phyloP scores from a whole-genome alignment of 1,140 invertebrate genomes.

The Euglossa dilemma region DNA sequence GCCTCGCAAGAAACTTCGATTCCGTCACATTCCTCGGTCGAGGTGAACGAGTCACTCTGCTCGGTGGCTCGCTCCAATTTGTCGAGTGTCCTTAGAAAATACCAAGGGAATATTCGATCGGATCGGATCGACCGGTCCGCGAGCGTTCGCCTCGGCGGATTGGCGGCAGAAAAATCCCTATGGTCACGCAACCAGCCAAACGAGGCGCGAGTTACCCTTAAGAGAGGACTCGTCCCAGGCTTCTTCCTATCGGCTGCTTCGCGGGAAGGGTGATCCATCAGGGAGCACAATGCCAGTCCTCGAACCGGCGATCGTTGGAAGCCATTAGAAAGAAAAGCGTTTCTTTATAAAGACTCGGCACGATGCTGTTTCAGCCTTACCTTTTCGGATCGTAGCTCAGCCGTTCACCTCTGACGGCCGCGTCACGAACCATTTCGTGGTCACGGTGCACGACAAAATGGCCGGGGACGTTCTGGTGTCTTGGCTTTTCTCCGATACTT shows the following conservation, averaged over 20 bases:
- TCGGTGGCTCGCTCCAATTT: slow-evolving; percentile 42
- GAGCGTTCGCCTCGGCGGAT: not conserved
- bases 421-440: not conserved
- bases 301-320: slow-evolving; percentile 45
- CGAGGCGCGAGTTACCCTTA: slow-evolving; percentile 47
- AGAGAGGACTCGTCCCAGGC: slow-evolving; percentile 29
- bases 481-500: too few species aligned
- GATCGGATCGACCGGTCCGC: not conserved
- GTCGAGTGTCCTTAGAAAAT: slow-evolving; percentile 35
- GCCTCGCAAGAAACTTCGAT: slow-evolving; percentile 11
- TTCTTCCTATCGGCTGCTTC: not conserved
- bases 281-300: slow-evolving; percentile 37
- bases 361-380: slow-evolving; percentile 12
- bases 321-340: slow-evolving; percentile 38
- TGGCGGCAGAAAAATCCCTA: slow-evolving; percentile 1
- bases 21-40: slow-evolving; percentile 7
- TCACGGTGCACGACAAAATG: too few species aligned
- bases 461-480: too few species aligned
- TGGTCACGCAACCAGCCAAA: not conserved
- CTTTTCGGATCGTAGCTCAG: slow-evolving; percentile 20
- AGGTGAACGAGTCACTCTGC: slow-evolving; percentile 35
- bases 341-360: slow-evolving; percentile 35
- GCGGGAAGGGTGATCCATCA: slow-evolving; percentile 28
- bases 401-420: slow-evolving; percentile 15
- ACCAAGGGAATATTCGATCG: slow-evolving; percentile 29